Evolutionary conservation across 1,140 invertebrate genomes (phyloP), one percentile per base, ranked within the genome.

Genomic region (Calephelis virginiensis): DNA sequence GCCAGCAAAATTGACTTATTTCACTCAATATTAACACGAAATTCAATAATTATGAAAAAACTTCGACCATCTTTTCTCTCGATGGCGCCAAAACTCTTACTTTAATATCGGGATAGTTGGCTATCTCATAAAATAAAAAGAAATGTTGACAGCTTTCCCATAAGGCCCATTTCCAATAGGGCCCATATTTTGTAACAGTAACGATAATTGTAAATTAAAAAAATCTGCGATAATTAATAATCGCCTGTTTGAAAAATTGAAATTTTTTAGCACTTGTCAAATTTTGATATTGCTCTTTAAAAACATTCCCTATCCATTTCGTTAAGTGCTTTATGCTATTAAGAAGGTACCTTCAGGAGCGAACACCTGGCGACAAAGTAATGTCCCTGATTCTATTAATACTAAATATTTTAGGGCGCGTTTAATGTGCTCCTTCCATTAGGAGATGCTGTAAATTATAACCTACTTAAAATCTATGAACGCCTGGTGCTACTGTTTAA

Each of bases 351-450:
- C 66, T 61, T 43, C 13, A 49, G 66, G 66, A 62, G 46, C 70
- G 61, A 73, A 68, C 85, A 87, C 84, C 85, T 86, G 85, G 85
- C 79, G 61, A 70, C 77, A 49, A 60, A 49, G 63, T 63, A 64
- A 50, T 69, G 70, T 69, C 68, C 69, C 74, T 68, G 80, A 73
- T 77, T 86, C 85, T 90, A 86, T 90, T 86, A 87, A 87, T 86
- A 88, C 74, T 82, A 85, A 84, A 80, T 76, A 76, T 70, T 83
- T 83, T 77, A 81, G 78, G 80, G 74, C 71, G 71, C 74, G 68
- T 76, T 85, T 88, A 88, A 87, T 84, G 85, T 69, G 74, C 73
- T 74, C 68, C 81, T 88, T 88, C 87, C 87, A 90, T 90, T 90
- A 90, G 80, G 60, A 64, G 68, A 71, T 61, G 73, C 68, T 70